phyloP scores from a whole-genome alignment of 2,113 vertebrate genomes.

The Callithrix jacchus region DNA sequence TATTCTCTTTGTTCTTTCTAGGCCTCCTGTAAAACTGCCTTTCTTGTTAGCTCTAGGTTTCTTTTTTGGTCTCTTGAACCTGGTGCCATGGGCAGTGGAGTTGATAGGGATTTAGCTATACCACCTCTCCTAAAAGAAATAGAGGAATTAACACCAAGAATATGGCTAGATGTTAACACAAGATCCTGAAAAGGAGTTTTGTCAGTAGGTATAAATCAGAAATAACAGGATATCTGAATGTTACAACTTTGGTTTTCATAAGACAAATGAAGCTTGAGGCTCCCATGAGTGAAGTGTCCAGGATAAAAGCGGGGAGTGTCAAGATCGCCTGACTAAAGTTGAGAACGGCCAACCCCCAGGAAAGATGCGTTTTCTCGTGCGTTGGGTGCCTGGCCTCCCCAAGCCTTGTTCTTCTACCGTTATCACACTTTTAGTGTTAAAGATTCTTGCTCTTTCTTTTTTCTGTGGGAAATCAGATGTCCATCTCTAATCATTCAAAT shows the following conservation, averaged over 20 bases:
- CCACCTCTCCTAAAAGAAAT: background rate
- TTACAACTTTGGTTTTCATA: background rate
- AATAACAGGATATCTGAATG: background rate
- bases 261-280: background rate
- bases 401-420: background rate
- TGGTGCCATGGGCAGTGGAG: no score
- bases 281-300: background rate
- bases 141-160: background rate
- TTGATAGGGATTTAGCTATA: no score
- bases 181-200: background rate
- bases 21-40: no score
- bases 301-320: background rate
- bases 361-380: background rate
- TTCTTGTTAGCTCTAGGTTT: no score
- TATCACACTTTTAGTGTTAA: no score
- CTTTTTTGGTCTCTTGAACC: no score
- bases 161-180: background rate
- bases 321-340: background rate
- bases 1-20: no score
- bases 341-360: accelerated
- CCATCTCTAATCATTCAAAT: background rate
- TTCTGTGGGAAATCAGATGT: background rate
- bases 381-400: accelerated
- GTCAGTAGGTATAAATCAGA: background rate
- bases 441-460: background rate